Percentiles rank a stretch among this genome's conserved stretches.
Evolutionary conservation across 2,888 invertebrate species (phyloP).

Genomic region (Pomacea canaliculata): DNA sequence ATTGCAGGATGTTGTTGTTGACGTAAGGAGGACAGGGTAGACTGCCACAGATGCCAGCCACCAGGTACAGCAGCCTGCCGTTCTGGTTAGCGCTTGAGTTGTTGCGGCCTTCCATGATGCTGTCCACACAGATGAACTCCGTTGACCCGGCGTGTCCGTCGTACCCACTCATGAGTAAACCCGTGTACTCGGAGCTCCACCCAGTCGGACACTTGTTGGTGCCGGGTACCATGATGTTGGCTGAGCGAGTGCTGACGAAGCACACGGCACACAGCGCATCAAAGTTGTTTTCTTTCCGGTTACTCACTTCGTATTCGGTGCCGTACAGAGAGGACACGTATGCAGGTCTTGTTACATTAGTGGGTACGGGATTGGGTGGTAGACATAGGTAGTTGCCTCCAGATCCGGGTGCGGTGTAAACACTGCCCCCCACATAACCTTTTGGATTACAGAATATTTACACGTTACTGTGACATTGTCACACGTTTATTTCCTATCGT

Average conservation of each 20-base stretch:
- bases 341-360: rapidly evolving
- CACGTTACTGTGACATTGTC: too few relatives aligned
- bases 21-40: not conserved
- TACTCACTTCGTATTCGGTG: not conserved
- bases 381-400: not conserved
- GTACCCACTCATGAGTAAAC: not conserved
- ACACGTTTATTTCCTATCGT: too few relatives aligned
- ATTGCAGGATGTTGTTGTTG: not conserved
- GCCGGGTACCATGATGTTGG: not conserved
- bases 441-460: not conserved
- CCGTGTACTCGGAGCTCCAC: not conserved
- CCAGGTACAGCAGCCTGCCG: not conserved
- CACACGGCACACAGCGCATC: not conserved
- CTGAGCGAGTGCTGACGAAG: not conserved
- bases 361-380: not conserved
- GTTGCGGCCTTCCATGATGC: not conserved
- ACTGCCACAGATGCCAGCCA: not conserved
- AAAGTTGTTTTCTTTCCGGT: not conserved
- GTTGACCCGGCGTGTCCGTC: not conserved
- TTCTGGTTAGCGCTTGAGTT: not conserved
- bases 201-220: not conserved
- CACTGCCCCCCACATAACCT: not conserved
- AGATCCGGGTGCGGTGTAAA: not conserved
- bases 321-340: not conserved
- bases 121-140: conserved; percentile 8